A percentile compares a stretch with the other conserved stretches of the same genome.
phyloP scores from a whole-genome alignment of 2,113 vertebrate species.

The Pandion haliaetus region DNA sequence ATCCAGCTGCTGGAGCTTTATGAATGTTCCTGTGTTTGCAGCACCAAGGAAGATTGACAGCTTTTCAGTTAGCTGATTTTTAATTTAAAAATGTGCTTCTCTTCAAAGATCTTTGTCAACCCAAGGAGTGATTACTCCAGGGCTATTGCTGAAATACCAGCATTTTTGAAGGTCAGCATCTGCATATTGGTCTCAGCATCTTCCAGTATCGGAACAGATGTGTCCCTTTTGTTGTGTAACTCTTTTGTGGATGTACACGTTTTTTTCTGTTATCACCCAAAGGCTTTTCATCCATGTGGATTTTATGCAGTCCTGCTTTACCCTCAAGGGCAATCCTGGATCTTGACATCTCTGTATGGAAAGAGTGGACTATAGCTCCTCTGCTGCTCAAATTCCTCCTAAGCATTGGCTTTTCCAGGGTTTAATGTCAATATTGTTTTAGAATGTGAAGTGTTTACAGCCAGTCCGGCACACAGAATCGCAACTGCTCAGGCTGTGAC shows the following conservation, averaged over 20 bases:
- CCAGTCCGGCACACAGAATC: not conserved
- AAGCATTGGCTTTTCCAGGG: not conserved
- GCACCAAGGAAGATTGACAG: not conserved
- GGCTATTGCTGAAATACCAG: not conserved
- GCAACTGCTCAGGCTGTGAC: not conserved
- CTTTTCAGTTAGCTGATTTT: not conserved
- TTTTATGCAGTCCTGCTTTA: not conserved
- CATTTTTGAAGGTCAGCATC: not conserved
- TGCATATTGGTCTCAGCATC: not conserved
- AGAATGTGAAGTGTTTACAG: not conserved
- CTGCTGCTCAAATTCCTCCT: not conserved
- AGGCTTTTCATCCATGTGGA: not conserved
- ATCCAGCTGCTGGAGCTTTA: not conserved
- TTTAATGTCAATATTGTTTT: not conserved
- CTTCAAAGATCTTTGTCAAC: not conserved
- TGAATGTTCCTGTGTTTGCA: not conserved
- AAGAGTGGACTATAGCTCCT: not conserved
- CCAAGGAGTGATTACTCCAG: not conserved
- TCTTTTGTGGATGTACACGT: not conserved
- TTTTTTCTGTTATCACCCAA: not conserved
- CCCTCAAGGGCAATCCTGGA: not conserved
- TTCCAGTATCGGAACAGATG: not conserved
- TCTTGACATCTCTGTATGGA: accelerated
- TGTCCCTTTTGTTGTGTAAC: not conserved
- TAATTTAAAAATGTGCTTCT: not conserved